A percentile compares a stretch with the other conserved stretches of the same genome.
These are phyloP conservation scores for Rhyacophila brunnea DNA, from an alignment of 1,140 invertebrate species.

Conservation along the genomic window DNA sequence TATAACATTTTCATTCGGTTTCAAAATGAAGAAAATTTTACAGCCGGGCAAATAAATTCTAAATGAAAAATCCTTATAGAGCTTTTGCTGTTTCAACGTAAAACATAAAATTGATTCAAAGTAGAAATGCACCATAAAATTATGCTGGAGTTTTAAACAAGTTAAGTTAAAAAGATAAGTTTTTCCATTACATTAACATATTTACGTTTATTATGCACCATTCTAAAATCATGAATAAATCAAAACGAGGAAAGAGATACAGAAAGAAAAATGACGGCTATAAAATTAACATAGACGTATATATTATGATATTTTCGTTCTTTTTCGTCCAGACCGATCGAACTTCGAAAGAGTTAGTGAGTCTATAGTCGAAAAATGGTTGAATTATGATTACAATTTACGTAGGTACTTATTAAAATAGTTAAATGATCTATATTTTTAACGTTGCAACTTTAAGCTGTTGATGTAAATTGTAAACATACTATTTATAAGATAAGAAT, in stretches of 20 bases:
- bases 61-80: no score
- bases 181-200: constrained; percentile 24
- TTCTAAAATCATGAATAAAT: constrained; percentile 25
- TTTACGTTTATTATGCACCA: constrained; percentile 27
- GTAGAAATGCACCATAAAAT: constrained; percentile 22
- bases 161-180: constrained; percentile 8
- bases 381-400: no score
- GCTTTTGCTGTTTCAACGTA: no score
- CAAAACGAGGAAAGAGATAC: constrained; percentile 21
- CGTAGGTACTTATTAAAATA: no score
- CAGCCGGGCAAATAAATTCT: no score
- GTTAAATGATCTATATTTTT: no score
- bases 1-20: no score
- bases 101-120: constrained; percentile 4
- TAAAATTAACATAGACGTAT: constrained; percentile 21
- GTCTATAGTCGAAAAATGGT: no score
- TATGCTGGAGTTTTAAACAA: constrained; percentile 7
- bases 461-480: no score
- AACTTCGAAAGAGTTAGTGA: not conserved
- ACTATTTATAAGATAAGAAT: no score
- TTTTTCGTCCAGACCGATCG: not conserved
- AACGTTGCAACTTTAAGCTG: no score
- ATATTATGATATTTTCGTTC: constrained; percentile 7
- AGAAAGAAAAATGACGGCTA: constrained; percentile 22
- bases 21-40: no score